These are phyloP conservation scores for Xylophagus ater DNA, from an alignment of 2,888 invertebrate species.

Conservation along the genomic window DNA sequence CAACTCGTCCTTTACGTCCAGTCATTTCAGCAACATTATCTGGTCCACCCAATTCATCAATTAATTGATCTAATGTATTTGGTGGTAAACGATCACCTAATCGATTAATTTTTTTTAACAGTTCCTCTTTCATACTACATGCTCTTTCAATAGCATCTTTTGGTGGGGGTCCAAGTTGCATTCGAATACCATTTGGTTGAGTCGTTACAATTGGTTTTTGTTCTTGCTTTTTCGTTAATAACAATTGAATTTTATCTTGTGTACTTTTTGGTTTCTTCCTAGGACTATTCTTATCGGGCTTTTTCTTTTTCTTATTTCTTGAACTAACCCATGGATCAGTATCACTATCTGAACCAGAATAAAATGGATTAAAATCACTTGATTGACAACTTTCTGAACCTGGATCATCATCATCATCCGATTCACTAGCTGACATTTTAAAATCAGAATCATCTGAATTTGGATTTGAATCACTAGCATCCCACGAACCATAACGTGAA, in stretches of 20 bases:
- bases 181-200: constrained; percentile 32
- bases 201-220: constrained; percentile 31
- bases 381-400: constrained; percentile 50
- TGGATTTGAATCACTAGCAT: constrained; percentile 46
- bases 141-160: constrained; percentile 81
- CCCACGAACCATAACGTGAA: constrained; percentile 47
- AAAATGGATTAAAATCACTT: constrained; percentile 88
- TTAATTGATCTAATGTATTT: constrained; percentile 95
- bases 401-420: constrained; percentile 45
- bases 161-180: constrained; percentile 49
- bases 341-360: constrained; percentile 72
- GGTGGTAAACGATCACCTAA: constrained; percentile 84
- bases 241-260: constrained; percentile 68
- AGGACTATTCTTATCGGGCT: constrained; percentile 32
- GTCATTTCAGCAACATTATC: constrained; percentile 99
- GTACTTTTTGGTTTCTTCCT: constrained; percentile 45
- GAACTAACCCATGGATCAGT: constrained; percentile 70
- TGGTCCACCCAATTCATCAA: constrained; percentile 95
- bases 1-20: constrained; percentile 85
- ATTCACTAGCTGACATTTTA: constrained; percentile 33
- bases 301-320: constrained; percentile 52
- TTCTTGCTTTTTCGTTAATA: constrained; percentile 44
- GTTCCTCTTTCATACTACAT: constrained; percentile 84
- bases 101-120: constrained; percentile 72
- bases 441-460: constrained; percentile 33